Percentiles rank a stretch among this genome's conserved stretches.
Conservation (phyloP, 2,888 invertebrate species). For the Apamea epomidion region DNA sequence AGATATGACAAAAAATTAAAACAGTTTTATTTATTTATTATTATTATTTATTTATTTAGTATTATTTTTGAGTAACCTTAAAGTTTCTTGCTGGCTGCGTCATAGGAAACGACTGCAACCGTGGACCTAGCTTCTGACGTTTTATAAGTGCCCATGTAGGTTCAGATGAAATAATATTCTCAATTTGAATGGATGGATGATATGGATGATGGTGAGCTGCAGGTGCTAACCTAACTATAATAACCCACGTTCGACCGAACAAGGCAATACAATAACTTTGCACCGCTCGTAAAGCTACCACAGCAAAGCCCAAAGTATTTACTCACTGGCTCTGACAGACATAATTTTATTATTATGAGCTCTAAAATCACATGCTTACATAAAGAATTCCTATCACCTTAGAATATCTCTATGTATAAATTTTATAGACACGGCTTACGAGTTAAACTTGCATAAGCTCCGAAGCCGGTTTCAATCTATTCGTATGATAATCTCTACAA, state of each 20-base stretch:
- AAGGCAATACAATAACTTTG: background rate
- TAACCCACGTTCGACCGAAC: background rate
- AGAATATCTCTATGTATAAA: slow-evolving; percentile 16
- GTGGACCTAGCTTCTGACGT: background rate
- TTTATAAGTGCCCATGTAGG: background rate
- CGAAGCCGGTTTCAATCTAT: slow-evolving; percentile 8
- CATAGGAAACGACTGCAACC: background rate
- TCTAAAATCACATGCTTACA: slow-evolving; percentile 1
- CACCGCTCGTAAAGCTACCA: no score
- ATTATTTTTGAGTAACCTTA: background rate
- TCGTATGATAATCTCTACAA: slow-evolving; percentile 25
- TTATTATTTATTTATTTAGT: no score
- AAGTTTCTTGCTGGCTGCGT: background rate
- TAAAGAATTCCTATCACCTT: background rate
- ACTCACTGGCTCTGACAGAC: background rate
- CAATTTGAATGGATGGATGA: background rate
- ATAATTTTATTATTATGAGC: background rate
- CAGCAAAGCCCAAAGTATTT: background rate
- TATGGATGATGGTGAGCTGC: background rate
- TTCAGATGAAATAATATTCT: background rate
- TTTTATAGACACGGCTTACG: slow-evolving; percentile 3
- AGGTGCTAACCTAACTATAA: background rate
- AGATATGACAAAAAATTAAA: no score
- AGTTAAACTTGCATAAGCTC: slow-evolving; percentile 6
- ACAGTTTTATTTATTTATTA: no score